phyloP scores from a whole-genome alignment of 2,113 vertebrate genomes.

The Sorex fumeus region DNA sequence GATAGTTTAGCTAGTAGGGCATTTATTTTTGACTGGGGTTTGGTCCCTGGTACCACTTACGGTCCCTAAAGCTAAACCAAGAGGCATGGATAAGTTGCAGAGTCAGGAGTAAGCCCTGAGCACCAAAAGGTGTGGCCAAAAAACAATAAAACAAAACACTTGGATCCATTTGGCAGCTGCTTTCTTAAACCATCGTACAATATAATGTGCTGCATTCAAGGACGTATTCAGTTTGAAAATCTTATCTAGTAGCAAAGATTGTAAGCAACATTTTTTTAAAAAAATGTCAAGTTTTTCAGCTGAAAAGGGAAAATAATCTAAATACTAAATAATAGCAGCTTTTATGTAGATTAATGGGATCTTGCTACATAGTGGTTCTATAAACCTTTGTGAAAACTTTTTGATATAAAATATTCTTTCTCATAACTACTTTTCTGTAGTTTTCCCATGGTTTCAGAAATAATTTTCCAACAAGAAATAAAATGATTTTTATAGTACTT shows the following conservation, averaged over 20 bases:
- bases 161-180: not conserved
- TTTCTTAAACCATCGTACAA: not conserved
- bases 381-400: not conserved
- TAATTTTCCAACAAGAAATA: not conserved
- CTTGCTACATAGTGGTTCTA: not conserved
- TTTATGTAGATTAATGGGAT: not conserved
- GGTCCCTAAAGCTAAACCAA: too few species aligned
- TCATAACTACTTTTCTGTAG: not conserved
- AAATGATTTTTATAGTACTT: not conserved
- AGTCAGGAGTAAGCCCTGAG: too few species aligned
- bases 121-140: too few species aligned
- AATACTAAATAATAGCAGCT: too few species aligned
- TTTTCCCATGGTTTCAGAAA: not conserved
- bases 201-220: not conserved
- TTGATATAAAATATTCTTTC: not conserved
- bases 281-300: not conserved
- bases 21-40: too few species aligned
- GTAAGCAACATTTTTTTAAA: not conserved
- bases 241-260: not conserved
- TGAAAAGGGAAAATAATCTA: not conserved
- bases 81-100: too few species aligned
- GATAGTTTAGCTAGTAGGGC: too few species aligned
- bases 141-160: too few species aligned
- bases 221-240: not conserved
- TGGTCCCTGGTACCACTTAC: too few species aligned